A percentile compares a stretch with the other conserved stretches of the same genome.
Evolutionary conservation across 64 coral and sea anemone genomes (phyloP).

Genomic region (Catalaphyllia jardinei): DNA sequence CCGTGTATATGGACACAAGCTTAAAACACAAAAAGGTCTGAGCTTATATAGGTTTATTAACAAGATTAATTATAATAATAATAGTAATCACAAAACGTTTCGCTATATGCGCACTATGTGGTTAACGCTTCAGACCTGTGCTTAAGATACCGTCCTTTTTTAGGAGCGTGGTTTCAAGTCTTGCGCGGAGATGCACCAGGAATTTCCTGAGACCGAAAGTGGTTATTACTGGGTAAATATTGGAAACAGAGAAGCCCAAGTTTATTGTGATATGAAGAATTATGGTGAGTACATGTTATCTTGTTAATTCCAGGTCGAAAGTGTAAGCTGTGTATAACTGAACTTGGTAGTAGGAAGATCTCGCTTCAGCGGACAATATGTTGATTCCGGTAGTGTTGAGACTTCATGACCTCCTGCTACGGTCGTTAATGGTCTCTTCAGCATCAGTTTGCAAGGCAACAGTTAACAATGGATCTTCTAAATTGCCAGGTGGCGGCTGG

Average conservation of each 20-base stretch:
- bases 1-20: not conserved
- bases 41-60: too few relatives aligned
- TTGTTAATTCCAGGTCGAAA: not conserved
- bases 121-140: too few relatives aligned
- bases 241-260: not conserved
- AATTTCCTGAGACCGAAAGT: not conserved
- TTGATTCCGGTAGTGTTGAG: too few relatives aligned
- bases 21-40: too few relatives aligned
- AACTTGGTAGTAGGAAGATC: not conserved
- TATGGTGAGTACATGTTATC: not conserved
- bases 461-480: not conserved
- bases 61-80: too few relatives aligned
- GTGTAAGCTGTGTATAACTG: not conserved
- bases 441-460: too few relatives aligned
- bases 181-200: not conserved
- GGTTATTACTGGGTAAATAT: slow-evolving; percentile 2
- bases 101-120: too few relatives aligned
- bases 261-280: slow-evolving; percentile 10
- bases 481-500: slow-evolving; percentile 18
- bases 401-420: too few relatives aligned
- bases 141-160: too few relatives aligned
- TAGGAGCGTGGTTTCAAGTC: not conserved
- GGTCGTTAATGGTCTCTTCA: too few relatives aligned
- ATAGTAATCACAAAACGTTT: too few relatives aligned
- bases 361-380: too few relatives aligned